phyloP scores from a whole-genome alignment of 2,113 vertebrate species.

The Entelurus aequoreus region DNA sequence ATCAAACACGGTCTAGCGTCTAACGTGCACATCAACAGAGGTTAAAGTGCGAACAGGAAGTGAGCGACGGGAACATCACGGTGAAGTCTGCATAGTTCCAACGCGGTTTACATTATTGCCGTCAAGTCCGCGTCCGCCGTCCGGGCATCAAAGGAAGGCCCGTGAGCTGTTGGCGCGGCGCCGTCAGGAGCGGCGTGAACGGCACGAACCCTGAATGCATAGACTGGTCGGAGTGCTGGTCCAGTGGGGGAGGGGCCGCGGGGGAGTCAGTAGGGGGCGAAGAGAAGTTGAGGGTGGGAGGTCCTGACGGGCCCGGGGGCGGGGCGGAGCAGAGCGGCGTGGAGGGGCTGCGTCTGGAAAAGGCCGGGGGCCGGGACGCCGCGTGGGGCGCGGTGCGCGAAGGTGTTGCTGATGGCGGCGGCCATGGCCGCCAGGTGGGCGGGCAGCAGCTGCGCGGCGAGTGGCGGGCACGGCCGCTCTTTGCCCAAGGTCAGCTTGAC shows the following conservation, averaged over 20 bases:
- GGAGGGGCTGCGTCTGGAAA: conserved; percentile 87
- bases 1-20: conserved; percentile 59
- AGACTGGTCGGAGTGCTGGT: conserved; percentile 30
- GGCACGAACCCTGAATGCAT: conserved; percentile 44
- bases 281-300: conserved; percentile 88
- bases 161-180: conserved; percentile 7
- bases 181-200: conserved; percentile 25
- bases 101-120: conserved; percentile 89
- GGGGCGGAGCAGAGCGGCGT: conserved; percentile 84
- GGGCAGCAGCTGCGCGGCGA: conserved; percentile 81
- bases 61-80: conserved; percentile 45
- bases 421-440: conserved; percentile 81
- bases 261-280: conserved; percentile 86
- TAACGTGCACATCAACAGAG: conserved; percentile 70
- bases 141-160: conserved; percentile 4
- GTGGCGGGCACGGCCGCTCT: conserved; percentile 79
- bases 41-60: conserved; percentile 74
- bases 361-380: conserved; percentile 70
- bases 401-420: conserved; percentile 79
- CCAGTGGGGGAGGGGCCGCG: conserved; percentile 4
- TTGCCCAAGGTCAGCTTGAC: conserved; percentile 86
- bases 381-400: conserved; percentile 80
- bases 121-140: conserved; percentile 53
- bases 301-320: conserved; percentile 94
- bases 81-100: conserved; percentile 89